phyloP scores from a whole-genome alignment of 1,140 invertebrate genomes.

The Lanistes nyassanus region DNA sequence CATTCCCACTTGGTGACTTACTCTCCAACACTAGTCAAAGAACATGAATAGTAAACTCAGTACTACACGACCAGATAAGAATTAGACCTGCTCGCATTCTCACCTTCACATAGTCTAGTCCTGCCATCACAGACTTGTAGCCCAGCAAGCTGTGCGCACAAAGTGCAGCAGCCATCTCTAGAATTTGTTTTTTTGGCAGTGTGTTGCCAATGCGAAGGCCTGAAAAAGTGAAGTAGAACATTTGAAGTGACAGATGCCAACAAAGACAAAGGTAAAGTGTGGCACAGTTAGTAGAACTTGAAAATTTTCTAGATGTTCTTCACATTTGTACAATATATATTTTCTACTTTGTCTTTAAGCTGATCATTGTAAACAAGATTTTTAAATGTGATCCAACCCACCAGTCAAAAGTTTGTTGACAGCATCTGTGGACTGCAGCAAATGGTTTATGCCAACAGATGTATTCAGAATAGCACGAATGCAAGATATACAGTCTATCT shows the following conservation, averaged over 20 bases:
- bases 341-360: too few relatives aligned
- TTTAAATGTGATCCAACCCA: background rate
- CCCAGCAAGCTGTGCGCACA: constrained; percentile 68
- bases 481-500: constrained; percentile 52
- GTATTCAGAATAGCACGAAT: constrained; percentile 48
- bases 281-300: background rate
- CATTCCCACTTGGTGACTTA: background rate
- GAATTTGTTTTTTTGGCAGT: constrained; percentile 69
- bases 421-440: constrained; percentile 30
- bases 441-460: constrained; percentile 39
- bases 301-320: background rate
- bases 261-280: background rate
- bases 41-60: background rate
- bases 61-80: background rate
- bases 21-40: background rate
- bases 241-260: background rate
- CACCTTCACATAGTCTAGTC: constrained; percentile 66
- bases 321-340: background rate
- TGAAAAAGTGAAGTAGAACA: constrained; percentile 59
- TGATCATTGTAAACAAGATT: too few relatives aligned
- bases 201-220: constrained; percentile 67
- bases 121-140: constrained; percentile 65
- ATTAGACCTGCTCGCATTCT: background rate
- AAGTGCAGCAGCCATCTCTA: constrained; percentile 70
- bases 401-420: constrained; percentile 45